Evolutionary conservation across 2,113 vertebrate genomes (phyloP), one percentile per base, ranked within the genome.

Genomic region (Toxotes chatareus): DNA sequence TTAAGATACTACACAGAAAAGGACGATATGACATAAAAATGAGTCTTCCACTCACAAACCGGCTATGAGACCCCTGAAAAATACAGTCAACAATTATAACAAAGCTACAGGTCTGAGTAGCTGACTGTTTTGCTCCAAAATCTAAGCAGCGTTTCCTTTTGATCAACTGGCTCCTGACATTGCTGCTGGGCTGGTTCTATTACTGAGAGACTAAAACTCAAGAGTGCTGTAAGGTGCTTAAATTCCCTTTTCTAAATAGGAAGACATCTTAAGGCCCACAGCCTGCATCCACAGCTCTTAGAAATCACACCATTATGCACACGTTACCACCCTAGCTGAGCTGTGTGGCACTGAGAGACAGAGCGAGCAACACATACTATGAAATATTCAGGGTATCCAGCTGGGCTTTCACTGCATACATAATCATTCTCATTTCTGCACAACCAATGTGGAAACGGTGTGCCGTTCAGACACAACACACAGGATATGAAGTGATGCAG

Each of bases 301-400:
- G 79, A 91, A 87, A 87, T 86, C 82, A 84, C 76, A 89, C 80
- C 44, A 92, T 91, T 89, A 90, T 88, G 90, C 91, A 90, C 86
- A 88, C 40, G 76, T 69, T 90, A 86, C 85, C 86, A 86, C 79
- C 87, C 89, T 79, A 69, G 86, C 91, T 62, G 84, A 83, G 82
- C 87, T 86, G 84, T 86, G 89, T 91, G 91, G 87, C 87, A 85
- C 76, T 86, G 84, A 89, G 92, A 94, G 89, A 92, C 81, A 68
- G 89, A 89, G 90, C 85, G 86, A 90, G 92, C 83, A 91, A 94
- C 93, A 86, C 88, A 91, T 84, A 92, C 91, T 90, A 93, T 93
- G 92, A 94, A 95, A 95, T 94, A 95, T 95, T 95, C 94, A 94
- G 93, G 82, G 88, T 89, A 91, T 91, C 93, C 94, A 93, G 95